phyloP scores from a whole-genome alignment of 2,113 vertebrate genomes.

The Mohoua ochrocephala region DNA sequence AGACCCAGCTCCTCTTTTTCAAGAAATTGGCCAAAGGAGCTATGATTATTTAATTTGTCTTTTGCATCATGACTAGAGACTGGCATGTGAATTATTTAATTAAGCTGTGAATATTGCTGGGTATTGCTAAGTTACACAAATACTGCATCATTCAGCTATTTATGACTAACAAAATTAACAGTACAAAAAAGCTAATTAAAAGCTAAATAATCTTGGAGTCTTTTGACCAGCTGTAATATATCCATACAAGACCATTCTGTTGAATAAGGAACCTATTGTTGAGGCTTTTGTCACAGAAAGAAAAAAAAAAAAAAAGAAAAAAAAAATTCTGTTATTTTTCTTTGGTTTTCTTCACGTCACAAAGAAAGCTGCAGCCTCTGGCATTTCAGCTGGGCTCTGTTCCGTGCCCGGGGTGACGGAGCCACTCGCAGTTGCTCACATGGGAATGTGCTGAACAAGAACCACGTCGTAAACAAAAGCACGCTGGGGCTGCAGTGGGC shows the following conservation, averaged over 20 bases:
- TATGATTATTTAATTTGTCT: neutral
- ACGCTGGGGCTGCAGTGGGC: neutral
- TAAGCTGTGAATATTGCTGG: neutral
- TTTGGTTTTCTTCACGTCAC: neutral
- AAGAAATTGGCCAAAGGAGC: neutral
- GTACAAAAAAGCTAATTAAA: neutral
- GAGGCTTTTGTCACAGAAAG: neutral
- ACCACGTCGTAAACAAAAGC: constrained; percentile 36
- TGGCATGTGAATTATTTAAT: neutral
- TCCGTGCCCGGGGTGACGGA: neutral
- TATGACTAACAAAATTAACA: neutral
- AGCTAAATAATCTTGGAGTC: neutral
- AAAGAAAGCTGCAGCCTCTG: neutral
- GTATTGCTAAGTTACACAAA: neutral
- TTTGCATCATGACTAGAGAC: neutral
- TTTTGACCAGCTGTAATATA: neutral
- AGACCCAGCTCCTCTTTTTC: neutral
- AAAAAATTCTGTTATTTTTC: neutral
- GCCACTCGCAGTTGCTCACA: neutral
- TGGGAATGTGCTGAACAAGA: constrained; percentile 23
- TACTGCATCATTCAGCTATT: neutral
- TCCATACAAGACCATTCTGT: neutral
- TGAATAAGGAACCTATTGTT: neutral
- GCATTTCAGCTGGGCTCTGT: neutral
- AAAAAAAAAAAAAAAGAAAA: neutral